These are phyloP conservation scores for Galerucella pusilla DNA, from an alignment of 2,888 invertebrate genomes.

Conservation along the genomic window DNA sequence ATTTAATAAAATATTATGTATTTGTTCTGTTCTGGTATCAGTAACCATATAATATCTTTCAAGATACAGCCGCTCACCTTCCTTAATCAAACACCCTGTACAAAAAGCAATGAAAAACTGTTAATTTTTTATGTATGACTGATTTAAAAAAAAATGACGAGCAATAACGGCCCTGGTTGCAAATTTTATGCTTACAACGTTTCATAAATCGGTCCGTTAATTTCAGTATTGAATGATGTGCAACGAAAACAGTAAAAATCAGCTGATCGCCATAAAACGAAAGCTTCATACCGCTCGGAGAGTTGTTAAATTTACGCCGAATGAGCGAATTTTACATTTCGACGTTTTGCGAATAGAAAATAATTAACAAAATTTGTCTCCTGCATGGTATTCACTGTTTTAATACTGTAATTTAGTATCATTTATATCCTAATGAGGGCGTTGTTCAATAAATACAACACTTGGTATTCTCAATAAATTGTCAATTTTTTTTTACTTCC, in stretches of 20 bases:
- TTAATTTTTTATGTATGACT: too few relatives aligned
- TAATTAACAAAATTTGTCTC: conserved; percentile 24
- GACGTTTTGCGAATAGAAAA: conserved; percentile 16
- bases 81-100: too few relatives aligned
- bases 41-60: too few relatives aligned
- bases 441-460: too few relatives aligned
- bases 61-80: too few relatives aligned
- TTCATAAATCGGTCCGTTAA: conserved; percentile 49
- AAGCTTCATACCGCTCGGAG: background rate
- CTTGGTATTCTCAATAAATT: too few relatives aligned
- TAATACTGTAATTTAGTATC: too few relatives aligned
- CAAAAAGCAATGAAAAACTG: too few relatives aligned
- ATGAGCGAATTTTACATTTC: conserved; percentile 25
- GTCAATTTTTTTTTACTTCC: too few relatives aligned
- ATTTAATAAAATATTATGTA: too few relatives aligned
- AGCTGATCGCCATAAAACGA: conserved; percentile 50
- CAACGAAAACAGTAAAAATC: conserved; percentile 49
- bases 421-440: too few relatives aligned
- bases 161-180: conserved; percentile 43
- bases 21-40: too few relatives aligned
- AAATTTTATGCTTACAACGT: conserved; percentile 49
- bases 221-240: conserved; percentile 48
- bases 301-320: conserved; percentile 10
- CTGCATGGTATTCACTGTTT: background rate
- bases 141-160: background rate